Base-by-base conservation (phyloP, 2,888 invertebrate genomes). In the Acrocera orbiculus region DNA sequence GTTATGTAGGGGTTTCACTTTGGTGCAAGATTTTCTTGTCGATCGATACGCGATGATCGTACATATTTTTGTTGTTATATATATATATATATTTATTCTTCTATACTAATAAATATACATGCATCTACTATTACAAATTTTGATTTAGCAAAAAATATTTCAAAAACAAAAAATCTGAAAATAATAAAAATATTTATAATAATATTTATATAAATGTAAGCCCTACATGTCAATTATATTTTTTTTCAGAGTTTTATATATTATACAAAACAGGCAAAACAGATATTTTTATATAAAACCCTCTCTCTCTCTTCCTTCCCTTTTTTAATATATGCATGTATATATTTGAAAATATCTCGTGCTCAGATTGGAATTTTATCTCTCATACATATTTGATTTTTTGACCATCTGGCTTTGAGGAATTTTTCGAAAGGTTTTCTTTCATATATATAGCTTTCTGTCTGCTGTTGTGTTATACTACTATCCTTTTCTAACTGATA, bases 391-490 rank as follows among this genome's bases (percentile, higher is more conserved):
- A 37, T 40, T 29, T 33, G 37, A 40, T 40, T 37, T 36, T 37
- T 37, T 40, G 40, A 40, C 40, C 40, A 40, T 40, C 40, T 40
- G 40, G 40, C 40, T 40, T 33, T 37, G 35, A 37, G 37, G 40
- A 40, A 40, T 40, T 40, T 40, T 40, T 40, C 35, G 31, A 37
- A 32, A 30, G 29, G 26, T 23, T 11, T 23, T n/a, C 23, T 23
- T n/a, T 3, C 11, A n/a, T 19, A 7, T 19, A 8, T 19, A 2
- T 19, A n/a, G n/a, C n/a, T n/a, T n/a, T n/a, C n/a, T 19, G 19
- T 19, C 19, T 19, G 19, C 19, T 19, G 5, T n/a, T n/a, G 5
- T 19, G 2, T 19, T 19, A 19, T 19, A 7, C 15, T 27, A 14
- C 6, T 5, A 8, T 27, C 24, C 17, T 11, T 5, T 15, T 8